Evolutionary conservation across 2,888 invertebrate species (phyloP), one percentile per base, ranked within the genome.

Genomic region (Patella caerulea): DNA sequence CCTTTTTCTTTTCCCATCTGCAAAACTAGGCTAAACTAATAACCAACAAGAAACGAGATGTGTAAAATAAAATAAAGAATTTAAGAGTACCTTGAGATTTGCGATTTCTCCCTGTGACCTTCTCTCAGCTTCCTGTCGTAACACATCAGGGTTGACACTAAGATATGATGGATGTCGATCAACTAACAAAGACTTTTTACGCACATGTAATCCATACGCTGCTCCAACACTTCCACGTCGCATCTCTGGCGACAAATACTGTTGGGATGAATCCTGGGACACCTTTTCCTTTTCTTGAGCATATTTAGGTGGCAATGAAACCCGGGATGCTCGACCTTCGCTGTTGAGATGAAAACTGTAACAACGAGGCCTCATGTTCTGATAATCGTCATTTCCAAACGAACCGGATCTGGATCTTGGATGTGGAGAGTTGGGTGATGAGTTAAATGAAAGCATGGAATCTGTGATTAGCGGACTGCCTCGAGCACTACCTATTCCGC

Each of bases 331-430:
- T 53, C 85, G 80, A 4, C 88, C 88, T 72, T 89, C 89, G 73
- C 87, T 87, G 81, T 87, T 88, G 75, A 88, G 78, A 76, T 89
- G 89, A 74, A 88, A 88, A 82, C 89, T 89, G 73, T 87, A 88
- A 78, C 89, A 89, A 14, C 89, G 82, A 5, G 87, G 87, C n/a
- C 89, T 82, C 82, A 87, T 84, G 29, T 84, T 84, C 29, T 79
- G 81, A 34, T 83, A 83, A 70, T 87, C 86, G n/a, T 87, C 87
- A 1, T 84, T 81, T 24, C 86, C 86, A 75, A 88, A 85, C 0
- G 88, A 88, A 14, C 86, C 86, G 7, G 88, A 88, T 19, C 89
- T 79, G 15, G 88, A 87, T 54, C 89, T 85, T 55, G 83, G 80
- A 19, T 79, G 78, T 0, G 84, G 83, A 14, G 83, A 83, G 14